Conservation (phyloP, 2,797 vertebrate genomes). For the Basileuterus tristriatus region DNA sequence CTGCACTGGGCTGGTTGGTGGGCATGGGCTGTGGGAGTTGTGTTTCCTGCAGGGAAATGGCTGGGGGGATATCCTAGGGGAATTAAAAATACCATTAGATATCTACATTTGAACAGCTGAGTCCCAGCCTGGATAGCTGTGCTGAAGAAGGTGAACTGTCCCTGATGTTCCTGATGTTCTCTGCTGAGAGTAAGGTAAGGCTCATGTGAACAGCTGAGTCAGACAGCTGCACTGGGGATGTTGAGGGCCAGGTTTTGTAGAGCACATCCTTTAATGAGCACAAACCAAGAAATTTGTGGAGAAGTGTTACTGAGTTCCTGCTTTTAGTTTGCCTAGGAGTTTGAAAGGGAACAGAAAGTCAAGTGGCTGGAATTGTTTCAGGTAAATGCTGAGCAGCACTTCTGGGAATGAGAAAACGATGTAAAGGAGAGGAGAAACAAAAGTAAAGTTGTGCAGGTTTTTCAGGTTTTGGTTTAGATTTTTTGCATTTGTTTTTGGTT, state of each 20-base stretch:
- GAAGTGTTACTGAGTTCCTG: not conserved
- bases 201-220: not conserved
- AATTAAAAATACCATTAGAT: not conserved
- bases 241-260: not conserved
- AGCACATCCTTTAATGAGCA: not conserved
- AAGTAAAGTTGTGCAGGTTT: not conserved
- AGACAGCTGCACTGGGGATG: not conserved
- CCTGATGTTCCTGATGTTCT: not conserved
- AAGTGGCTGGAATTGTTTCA: not conserved
- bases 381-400: not conserved
- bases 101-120: not conserved
- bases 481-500: fast-evolving
- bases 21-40: not conserved
- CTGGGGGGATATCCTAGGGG: too few species aligned
- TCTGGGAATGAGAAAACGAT: not conserved
- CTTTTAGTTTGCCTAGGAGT: not conserved
- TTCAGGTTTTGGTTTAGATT: not conserved
- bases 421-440: not conserved
- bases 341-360: not conserved
- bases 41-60: too few species aligned
- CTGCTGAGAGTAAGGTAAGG: not conserved
- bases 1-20: not conserved
- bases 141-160: not conserved
- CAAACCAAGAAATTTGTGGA: not conserved
- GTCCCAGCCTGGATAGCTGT: not conserved